A percentile compares a stretch with the other conserved stretches of the same genome.
These are phyloP conservation scores for Brachypalpus laphriformis DNA, from an alignment of 2,888 invertebrate species.

Conservation along the genomic window DNA sequence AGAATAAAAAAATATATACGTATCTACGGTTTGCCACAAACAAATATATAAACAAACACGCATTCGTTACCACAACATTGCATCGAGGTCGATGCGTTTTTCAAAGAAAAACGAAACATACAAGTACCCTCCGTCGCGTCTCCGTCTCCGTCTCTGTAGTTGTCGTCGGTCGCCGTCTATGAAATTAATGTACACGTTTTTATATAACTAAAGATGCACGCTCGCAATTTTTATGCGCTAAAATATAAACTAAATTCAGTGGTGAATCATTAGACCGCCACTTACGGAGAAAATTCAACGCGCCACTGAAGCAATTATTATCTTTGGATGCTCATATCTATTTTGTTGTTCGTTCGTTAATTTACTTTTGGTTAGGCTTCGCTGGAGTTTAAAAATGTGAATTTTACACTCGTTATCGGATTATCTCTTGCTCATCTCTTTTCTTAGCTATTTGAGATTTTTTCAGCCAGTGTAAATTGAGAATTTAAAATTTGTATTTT, in stretches of 20 bases:
- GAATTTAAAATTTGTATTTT: background rate
- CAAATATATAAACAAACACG: constrained; percentile 33
- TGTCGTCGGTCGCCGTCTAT: background rate
- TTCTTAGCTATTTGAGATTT: background rate
- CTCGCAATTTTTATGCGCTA: constrained; percentile 9
- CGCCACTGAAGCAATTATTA: constrained; percentile 55
- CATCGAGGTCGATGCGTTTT: constrained; percentile 68
- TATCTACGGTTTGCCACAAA: constrained; percentile 12
- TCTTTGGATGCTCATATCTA: constrained; percentile 16
- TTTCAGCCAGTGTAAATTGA: background rate
- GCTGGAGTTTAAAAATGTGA: constrained; percentile 56
- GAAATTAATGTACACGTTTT: constrained; percentile 18
- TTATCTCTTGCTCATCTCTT: constrained; percentile 1
- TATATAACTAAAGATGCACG: constrained; percentile 61
- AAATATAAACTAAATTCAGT: constrained; percentile 16
- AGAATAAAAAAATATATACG: constrained; percentile 13
- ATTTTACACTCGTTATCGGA: constrained; percentile 37
- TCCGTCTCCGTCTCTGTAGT: too few relatives aligned
- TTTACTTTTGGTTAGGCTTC: constrained; percentile 38
- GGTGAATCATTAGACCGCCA: constrained; percentile 62
- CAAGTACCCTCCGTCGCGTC: too few relatives aligned
- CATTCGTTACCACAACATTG: constrained; percentile 52
- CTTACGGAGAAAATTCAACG: constrained; percentile 59
- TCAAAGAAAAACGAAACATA: constrained; percentile 27
- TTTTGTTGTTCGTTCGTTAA: constrained; percentile 14